Evolutionary conservation across 1,140 invertebrate species (phyloP).

Genomic region (Frieseomelitta varia): DNA sequence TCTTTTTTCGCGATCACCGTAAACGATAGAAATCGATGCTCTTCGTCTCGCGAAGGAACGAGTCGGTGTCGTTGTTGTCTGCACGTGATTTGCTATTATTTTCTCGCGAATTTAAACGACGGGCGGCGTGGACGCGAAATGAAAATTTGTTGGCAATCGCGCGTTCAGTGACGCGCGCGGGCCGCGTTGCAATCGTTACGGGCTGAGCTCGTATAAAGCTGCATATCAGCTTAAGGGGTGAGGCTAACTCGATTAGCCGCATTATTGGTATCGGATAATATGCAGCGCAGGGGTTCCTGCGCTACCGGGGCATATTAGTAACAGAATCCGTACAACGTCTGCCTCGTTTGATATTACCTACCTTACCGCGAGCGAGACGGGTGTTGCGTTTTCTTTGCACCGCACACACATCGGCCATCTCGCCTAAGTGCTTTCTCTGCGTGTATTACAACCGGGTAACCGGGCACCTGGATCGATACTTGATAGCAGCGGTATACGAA

Average conservation of each 20-base stretch:
- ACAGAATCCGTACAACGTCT: conserved; percentile 81
- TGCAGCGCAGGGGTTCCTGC: conserved; percentile 79
- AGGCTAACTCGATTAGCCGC: conserved; percentile 81
- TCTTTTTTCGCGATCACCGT: too few species aligned
- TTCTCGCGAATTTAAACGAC: too few species aligned
- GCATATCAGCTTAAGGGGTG: conserved; percentile 80
- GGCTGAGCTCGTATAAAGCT: conserved; percentile 77
- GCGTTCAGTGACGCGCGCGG: neutral
- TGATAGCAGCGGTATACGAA: neutral
- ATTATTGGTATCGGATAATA: conserved; percentile 83
- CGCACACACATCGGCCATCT: conserved; percentile 12
- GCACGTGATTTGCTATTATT: too few species aligned
- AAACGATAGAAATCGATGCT: too few species aligned
- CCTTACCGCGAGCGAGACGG: conserved; percentile 64
- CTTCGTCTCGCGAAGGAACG: too few species aligned
- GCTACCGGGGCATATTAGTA: conserved; percentile 79
- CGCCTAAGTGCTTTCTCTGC: neutral
- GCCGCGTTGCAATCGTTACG: conserved; percentile 69
- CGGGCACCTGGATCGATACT: neutral
- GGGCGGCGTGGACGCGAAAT: neutral
- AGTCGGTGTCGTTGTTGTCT: too few species aligned
- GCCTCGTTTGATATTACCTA: conserved; percentile 82
- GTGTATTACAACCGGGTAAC: neutral
- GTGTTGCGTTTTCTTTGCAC: conserved; percentile 43
- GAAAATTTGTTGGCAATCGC: conserved; percentile 15